A percentile compares a stretch with the other conserved stretches of the same genome.
phyloP scores from a whole-genome alignment of 1,140 invertebrate genomes.

The Pseudomyrmex flavicornis region DNA sequence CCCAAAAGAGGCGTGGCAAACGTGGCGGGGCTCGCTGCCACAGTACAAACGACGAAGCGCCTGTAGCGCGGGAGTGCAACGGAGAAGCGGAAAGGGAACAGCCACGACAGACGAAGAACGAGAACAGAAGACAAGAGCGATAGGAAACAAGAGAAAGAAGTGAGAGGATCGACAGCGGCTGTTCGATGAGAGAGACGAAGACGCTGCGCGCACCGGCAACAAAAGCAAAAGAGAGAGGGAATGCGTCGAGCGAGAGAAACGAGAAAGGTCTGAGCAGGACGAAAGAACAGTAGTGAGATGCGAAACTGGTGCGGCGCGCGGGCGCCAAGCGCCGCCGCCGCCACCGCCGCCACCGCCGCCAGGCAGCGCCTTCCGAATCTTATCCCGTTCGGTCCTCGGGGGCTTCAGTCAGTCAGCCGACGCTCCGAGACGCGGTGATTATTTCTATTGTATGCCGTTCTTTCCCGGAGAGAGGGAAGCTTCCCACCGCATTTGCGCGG shows the following conservation, averaged over 20 bases:
- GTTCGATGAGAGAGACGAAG: conserved; percentile 36
- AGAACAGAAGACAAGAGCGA: conserved; percentile 28
- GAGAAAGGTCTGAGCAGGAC: conserved; percentile 61
- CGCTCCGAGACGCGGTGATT: conserved; percentile 81
- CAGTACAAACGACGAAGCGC: conserved; percentile 65
- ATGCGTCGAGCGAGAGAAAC: conserved; percentile 21
- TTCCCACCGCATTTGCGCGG: conserved; percentile 65
- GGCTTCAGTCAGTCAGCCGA: conserved; percentile 81
- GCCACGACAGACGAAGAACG: conserved; percentile 18
- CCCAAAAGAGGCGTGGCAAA: conserved; percentile 78
- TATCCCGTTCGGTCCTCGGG: conserved; percentile 76
- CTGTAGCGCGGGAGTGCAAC: conserved; percentile 52
- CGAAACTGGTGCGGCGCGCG: conserved; percentile 63
- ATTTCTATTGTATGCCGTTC: conserved; percentile 79
- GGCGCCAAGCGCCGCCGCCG: conserved; percentile 56
- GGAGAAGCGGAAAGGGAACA: conserved; percentile 38
- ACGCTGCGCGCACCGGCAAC: conserved; percentile 36
- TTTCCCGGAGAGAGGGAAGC: conserved; percentile 49
- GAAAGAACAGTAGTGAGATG: conserved; percentile 62
- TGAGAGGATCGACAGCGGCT: conserved; percentile 46
- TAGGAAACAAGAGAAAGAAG: conserved; percentile 35
- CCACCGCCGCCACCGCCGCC: conserved; percentile 60
- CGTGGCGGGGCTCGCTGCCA: conserved; percentile 51
- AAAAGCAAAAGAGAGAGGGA: conserved; percentile 65
- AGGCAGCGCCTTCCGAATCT: conserved; percentile 78